Conservation (phyloP, 2,113 vertebrate genomes). For the Himantopus leucocephalus region DNA sequence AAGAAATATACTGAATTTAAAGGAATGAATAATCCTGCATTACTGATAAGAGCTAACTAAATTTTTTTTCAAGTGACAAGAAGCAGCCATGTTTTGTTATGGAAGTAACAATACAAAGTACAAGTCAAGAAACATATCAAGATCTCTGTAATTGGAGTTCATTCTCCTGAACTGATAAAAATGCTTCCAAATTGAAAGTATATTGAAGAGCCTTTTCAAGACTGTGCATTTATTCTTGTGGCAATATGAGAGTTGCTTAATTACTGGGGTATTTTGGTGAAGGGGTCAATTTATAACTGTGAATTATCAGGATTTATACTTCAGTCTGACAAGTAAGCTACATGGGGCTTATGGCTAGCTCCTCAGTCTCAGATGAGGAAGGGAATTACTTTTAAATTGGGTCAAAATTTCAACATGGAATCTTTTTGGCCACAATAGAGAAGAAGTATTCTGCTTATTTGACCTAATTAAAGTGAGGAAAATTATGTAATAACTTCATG, state of each 20-base stretch:
- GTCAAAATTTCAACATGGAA: neutral
- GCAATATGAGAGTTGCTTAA: neutral
- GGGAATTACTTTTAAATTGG: neutral
- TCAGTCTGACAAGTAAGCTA: neutral
- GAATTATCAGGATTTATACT: neutral
- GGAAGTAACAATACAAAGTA: neutral
- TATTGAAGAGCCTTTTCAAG: neutral
- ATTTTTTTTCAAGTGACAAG: neutral
- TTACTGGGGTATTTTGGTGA: neutral
- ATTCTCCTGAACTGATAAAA: neutral
- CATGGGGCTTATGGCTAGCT: neutral
- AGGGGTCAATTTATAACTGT: neutral
- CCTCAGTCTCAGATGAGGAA: neutral
- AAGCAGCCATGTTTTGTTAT: neutral
- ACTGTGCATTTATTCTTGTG: neutral
- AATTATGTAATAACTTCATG: neutral
- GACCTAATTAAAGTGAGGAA: neutral
- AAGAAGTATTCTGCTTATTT: neutral
- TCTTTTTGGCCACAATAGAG: neutral
- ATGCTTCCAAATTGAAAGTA: neutral
- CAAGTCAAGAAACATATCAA: neutral
- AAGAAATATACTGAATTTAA: neutral
- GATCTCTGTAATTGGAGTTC: neutral
- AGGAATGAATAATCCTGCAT: neutral
- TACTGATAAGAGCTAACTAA: neutral